phyloP scores from a whole-genome alignment of 2,797 vertebrate genomes.

The Oryzias dopingdopingensis region DNA sequence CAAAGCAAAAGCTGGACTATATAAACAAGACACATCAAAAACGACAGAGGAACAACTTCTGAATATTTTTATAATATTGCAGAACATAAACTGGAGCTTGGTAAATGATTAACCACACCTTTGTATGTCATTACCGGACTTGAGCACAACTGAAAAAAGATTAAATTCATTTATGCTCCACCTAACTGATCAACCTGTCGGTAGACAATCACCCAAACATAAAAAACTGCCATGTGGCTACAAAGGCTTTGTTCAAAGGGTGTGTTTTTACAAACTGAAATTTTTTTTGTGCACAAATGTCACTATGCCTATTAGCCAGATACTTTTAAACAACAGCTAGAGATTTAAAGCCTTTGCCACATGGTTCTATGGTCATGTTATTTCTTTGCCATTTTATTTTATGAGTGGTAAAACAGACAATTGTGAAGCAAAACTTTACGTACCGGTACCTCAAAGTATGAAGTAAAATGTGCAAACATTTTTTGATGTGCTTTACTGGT shows the following conservation, averaged over 20 bases:
- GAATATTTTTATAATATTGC: conserved; percentile 13
- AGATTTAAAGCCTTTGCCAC: no score
- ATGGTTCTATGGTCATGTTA: no score
- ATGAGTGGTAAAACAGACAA: no score
- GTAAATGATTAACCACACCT: conserved; percentile 57
- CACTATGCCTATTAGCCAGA: not conserved
- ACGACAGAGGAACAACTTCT: conserved; percentile 6
- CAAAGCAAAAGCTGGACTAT: no score
- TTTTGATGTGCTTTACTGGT: no score
- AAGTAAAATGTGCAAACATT: no score
- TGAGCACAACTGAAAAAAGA: conserved; percentile 43
- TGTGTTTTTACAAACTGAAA: conserved; percentile 33
- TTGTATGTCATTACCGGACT: conserved; percentile 23
- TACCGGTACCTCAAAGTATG: no score
- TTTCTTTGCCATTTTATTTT: no score
- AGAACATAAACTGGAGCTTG: conserved; percentile 12
- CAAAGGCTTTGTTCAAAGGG: conserved; percentile 35
- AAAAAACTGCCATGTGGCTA: conserved; percentile 41
- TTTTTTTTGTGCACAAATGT: not conserved
- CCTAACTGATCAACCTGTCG: conserved; percentile 28
- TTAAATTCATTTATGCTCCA: conserved; percentile 49
- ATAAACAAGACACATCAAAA: no score
- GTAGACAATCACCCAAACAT: conserved; percentile 48
- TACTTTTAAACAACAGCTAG: not conserved
- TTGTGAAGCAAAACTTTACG: no score